Evolutionary conservation across 2,888 invertebrate species (phyloP), one percentile per base, ranked within the genome.

Genomic region (Hoplodrina blanda): DNA sequence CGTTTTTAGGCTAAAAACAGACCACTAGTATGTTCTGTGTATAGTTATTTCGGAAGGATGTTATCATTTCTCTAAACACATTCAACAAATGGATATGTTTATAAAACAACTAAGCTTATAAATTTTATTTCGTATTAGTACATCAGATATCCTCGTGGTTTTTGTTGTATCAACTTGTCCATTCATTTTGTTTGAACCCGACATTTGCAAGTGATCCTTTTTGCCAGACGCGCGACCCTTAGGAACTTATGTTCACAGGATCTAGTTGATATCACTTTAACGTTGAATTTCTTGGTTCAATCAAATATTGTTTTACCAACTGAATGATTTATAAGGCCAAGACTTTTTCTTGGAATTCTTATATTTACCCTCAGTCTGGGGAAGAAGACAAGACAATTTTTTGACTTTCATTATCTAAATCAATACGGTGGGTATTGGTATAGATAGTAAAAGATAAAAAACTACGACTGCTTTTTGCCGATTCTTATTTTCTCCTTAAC

Each of bases 11-110:
- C 11, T 41, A 41, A 0, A 65, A n/a, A 68, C 15, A n/a, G 20
- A 66, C 20, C 49, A 17, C 20, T 6, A 17, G 20, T 10, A 53
- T 13, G 20, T 64, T 56, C 44, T 69, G 49, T 69, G 69, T 52
- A 56, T 25, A 52, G 15, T 61, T 44, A 11, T 15, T 30, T 56
- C n/a, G 41, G 41, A 53, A 76, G 49, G 30, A 69, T 57, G 52
- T 69, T 62, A 61, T 41, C 57, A 62, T 62, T 62, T 59, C 20
- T 53, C 53, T 53, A 57, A 69, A 69, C 52, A 62, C 4, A 37
- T 59, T 49, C 30, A 55, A 50, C 4, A 11, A 13, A 17, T 15
- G 4, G 50, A 64, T 52, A 1, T 67, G 46, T 67, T 75, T 33
- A 50, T 37, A 11, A 66, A 75, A 66, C 33, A 67, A 68, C 25